A percentile compares a stretch with the other conserved stretches of the same genome.
phyloP scores from a whole-genome alignment of 2,113 vertebrate species.

The Vulpes vulpes region DNA sequence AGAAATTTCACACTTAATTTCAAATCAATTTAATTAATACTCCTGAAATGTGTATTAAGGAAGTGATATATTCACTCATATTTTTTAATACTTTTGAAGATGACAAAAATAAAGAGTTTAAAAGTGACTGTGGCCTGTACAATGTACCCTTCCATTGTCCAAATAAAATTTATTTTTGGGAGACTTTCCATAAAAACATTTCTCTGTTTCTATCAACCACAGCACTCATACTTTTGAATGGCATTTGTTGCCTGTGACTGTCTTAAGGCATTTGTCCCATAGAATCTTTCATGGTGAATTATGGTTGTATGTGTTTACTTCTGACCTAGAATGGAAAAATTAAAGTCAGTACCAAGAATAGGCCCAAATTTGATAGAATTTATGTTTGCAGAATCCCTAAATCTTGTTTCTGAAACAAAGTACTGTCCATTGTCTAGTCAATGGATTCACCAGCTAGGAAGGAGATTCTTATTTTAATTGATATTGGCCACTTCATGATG shows the following conservation, averaged over 20 bases:
- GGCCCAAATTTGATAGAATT: not conserved
- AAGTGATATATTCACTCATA: not conserved
- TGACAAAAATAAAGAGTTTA: not conserved
- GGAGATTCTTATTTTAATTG: not conserved
- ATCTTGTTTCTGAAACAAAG: not conserved
- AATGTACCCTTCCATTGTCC: not conserved
- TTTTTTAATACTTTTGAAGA: not conserved
- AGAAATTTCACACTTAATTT: conserved; percentile 2
- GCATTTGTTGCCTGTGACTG: fast-evolving
- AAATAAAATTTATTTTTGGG: not conserved
- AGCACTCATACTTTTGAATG: not conserved
- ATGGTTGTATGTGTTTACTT: not conserved
- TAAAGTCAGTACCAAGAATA: not conserved
- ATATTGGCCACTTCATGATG: not conserved
- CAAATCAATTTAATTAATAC: conserved; percentile 24
- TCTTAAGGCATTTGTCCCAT: not conserved
- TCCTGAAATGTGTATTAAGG: not conserved
- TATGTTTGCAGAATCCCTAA: not conserved
- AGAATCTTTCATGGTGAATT: not conserved
- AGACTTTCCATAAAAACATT: not conserved
- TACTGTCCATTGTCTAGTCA: too few species aligned
- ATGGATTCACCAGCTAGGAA: not conserved
- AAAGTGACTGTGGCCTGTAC: not conserved
- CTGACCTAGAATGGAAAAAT: not conserved
- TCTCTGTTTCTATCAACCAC: not conserved